Percentiles rank a stretch among this genome's conserved stretches.
These are phyloP conservation scores for Cryptotermes secundus DNA, from an alignment of 1,140 invertebrate species.

Conservation along the genomic window DNA sequence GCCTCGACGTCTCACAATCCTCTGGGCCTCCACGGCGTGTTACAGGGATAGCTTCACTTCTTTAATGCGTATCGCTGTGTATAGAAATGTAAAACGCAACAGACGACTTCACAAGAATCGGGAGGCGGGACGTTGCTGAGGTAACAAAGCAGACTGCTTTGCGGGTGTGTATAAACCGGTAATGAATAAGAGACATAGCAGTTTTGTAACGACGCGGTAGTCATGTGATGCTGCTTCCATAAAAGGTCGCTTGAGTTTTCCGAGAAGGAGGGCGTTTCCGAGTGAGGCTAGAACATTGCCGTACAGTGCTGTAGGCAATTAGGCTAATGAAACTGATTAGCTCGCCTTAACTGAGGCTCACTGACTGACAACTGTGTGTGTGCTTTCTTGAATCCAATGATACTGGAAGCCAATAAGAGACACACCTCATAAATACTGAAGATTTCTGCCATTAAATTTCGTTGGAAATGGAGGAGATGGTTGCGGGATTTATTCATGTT, in stretches of 20 bases:
- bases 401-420: not conserved
- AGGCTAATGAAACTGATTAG: conserved; percentile 29
- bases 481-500: too few species aligned
- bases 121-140: not conserved
- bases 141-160: not conserved
- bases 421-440: not conserved
- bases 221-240: not conserved
- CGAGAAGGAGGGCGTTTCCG: conserved; percentile 23
- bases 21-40: too few species aligned
- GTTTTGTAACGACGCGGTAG: not conserved
- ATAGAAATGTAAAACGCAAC: not conserved
- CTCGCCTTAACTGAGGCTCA: not conserved
- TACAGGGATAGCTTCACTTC: too few species aligned
- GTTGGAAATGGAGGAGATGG: not conserved
- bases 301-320: conserved; percentile 12
- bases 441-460: not conserved
- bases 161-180: conserved; percentile 4
- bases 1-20: too few species aligned
- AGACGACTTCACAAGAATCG: not conserved
- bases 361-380: not conserved
- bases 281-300: not conserved
- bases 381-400: not conserved
- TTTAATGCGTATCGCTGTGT: too few species aligned
- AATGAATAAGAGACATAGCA: conserved; percentile 17
- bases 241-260: conserved; percentile 12